Evolutionary conservation across 92 coral and sea anemone genomes (phyloP).

Genomic region (Montipora capitata): DNA sequence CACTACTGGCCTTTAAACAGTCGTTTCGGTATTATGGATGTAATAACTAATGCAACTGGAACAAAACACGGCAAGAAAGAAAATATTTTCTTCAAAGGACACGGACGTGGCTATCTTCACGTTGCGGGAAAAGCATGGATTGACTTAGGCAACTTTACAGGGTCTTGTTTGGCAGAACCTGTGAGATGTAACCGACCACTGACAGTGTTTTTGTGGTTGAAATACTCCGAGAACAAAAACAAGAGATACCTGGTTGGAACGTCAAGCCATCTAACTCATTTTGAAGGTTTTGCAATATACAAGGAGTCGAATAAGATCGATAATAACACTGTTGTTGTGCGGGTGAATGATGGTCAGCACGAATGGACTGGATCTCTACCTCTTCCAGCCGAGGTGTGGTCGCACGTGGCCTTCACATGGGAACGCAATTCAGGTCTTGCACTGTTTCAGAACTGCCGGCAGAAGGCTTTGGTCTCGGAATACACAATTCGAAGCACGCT

Average conservation of each 20-base stretch:
- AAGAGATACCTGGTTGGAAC: constrained; percentile 79
- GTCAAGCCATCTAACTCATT: constrained; percentile 26
- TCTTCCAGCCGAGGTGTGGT: constrained; percentile 67
- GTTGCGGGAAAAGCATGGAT: constrained; percentile 63
- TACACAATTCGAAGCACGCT: not conserved
- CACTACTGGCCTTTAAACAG: constrained; percentile 89
- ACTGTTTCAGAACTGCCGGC: constrained; percentile 78
- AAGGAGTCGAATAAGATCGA: constrained; percentile 54
- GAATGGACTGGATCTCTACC: constrained; percentile 70
- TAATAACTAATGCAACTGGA: constrained; percentile 68
- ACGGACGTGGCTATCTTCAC: constrained; percentile 70
- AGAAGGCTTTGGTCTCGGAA: constrained; percentile 22
- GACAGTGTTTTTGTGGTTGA: constrained; percentile 86
- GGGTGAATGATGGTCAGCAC: constrained; percentile 61
- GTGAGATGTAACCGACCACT: constrained; percentile 52
- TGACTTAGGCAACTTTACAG: constrained; percentile 73
- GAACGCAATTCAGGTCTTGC: constrained; percentile 71
- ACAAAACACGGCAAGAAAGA: constrained; percentile 58
- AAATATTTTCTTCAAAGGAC: constrained; percentile 57
- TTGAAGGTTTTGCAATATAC: constrained; percentile 77
- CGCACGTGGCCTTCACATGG: constrained; percentile 87
- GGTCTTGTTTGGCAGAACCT: constrained; percentile 80
- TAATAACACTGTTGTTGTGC: constrained; percentile 56
- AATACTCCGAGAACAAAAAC: constrained; percentile 49
- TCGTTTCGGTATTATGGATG: constrained; percentile 54